These are phyloP conservation scores for Orchestia grillus DNA, from an alignment of 1,140 invertebrate genomes.

Conservation along the genomic window DNA sequence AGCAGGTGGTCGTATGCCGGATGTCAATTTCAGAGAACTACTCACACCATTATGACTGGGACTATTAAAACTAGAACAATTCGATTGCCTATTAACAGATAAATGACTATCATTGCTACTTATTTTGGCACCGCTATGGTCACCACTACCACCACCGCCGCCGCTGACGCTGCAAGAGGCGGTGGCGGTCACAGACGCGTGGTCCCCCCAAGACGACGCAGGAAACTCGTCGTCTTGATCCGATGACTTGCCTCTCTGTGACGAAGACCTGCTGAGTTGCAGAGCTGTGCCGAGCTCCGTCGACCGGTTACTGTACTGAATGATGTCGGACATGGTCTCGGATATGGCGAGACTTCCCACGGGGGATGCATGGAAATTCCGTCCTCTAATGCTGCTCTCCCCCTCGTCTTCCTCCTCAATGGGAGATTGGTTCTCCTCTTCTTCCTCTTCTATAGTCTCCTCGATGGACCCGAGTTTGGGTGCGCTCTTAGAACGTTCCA, in stretches of 20 bases:
- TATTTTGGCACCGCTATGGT: conserved; percentile 60
- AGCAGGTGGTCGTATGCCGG: not conserved
- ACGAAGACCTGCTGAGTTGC: conserved; percentile 27
- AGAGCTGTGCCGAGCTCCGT: conserved; percentile 60
- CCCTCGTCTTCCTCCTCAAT: conserved; percentile 69
- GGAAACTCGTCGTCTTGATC: conserved; percentile 54
- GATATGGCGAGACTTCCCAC: conserved; percentile 59
- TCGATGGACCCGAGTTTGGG: conserved; percentile 95
- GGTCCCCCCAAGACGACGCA: conserved; percentile 47
- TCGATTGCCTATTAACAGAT: conserved; percentile 28
- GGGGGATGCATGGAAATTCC: conserved; percentile 49
- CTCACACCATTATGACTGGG: conserved; percentile 17
- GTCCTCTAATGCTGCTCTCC: conserved; percentile 62
- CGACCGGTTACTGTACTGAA: conserved; percentile 60
- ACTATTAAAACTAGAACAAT: conserved; percentile 35
- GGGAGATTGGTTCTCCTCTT: conserved; percentile 59
- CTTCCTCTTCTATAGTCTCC: conserved; percentile 81
- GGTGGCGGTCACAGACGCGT: conserved; percentile 64
- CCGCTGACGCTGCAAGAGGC: conserved; percentile 62
- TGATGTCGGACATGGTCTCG: conserved; percentile 63
- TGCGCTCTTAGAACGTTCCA: conserved; percentile 94
- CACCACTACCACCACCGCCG: no score
- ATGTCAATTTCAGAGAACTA: not conserved
- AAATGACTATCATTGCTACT: conserved; percentile 65
- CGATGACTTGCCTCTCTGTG: conserved; percentile 25